phyloP scores from a whole-genome alignment of 2,888 invertebrate genomes.

The Ernsta delagoae region DNA sequence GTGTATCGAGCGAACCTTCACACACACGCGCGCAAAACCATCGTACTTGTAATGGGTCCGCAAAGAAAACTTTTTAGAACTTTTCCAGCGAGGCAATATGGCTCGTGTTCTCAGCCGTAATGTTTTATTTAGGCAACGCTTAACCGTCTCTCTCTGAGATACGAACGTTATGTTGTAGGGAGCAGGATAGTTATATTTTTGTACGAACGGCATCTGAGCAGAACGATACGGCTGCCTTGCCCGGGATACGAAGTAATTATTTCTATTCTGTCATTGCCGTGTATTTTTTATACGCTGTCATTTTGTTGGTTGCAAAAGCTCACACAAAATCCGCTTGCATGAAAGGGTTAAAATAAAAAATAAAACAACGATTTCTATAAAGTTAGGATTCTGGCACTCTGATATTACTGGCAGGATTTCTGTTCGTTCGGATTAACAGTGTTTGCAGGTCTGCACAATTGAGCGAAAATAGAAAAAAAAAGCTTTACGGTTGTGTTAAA shows the following conservation, averaged over 20 bases:
- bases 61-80: constrained; percentile 86
- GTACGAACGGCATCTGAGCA: constrained; percentile 49
- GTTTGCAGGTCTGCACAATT: constrained; percentile 12
- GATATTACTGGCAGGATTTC: constrained; percentile 32
- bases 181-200: constrained; percentile 64
- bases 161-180: constrained; percentile 48
- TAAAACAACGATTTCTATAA: constrained; percentile 36
- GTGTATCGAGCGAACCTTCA: constrained; percentile 72
- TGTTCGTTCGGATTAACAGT: constrained; percentile 18
- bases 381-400: constrained; percentile 35
- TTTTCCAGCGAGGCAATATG: constrained; percentile 85
- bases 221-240: constrained; percentile 71
- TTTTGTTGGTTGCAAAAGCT: constrained; percentile 52
- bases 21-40: constrained; percentile 65
- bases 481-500: background rate
- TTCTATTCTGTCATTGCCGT: constrained; percentile 84
- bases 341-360: constrained; percentile 42
- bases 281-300: constrained; percentile 79
- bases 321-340: constrained; percentile 40
- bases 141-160: constrained; percentile 64
- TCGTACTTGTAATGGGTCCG: constrained; percentile 84
- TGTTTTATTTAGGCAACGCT: constrained; percentile 83
- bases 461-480: background rate
- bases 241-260: constrained; percentile 85
- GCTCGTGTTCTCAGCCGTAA: constrained; percentile 84